phyloP scores from a whole-genome alignment of 1,140 invertebrate species.

The Saccostrea echinata region DNA sequence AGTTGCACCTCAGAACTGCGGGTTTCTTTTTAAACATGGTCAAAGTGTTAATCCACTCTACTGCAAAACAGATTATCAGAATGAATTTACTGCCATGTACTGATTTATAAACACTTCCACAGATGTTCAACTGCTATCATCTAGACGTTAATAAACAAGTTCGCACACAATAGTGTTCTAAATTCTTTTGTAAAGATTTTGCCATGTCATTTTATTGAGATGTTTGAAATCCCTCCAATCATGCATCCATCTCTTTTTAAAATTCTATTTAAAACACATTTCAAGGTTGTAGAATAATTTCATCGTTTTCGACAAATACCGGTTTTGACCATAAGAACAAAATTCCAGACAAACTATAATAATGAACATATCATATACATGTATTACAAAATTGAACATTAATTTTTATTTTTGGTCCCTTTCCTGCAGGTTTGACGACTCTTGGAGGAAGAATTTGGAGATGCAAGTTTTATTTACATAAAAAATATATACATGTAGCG shows the following conservation, averaged over 20 bases:
- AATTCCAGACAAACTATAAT: no score
- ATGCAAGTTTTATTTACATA: no score
- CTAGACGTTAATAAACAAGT: not conserved
- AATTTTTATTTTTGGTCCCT: no score
- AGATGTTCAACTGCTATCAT: not conserved
- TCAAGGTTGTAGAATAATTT: not conserved
- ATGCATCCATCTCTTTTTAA: not conserved
- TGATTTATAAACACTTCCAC: not conserved
- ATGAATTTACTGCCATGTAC: not conserved
- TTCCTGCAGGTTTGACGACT: no score
- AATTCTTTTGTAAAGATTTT: not conserved
- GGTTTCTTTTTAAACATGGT: not conserved
- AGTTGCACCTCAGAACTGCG: not conserved
- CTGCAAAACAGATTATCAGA: not conserved
- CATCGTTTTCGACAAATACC: not conserved
- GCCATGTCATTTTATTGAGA: slow-evolving; percentile 16
- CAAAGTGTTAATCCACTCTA: not conserved
- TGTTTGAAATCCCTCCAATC: not conserved
- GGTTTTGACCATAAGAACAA: not conserved
- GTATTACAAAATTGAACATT: no score
- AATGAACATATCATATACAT: no score
- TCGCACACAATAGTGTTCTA: not conserved
- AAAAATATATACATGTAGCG: no score
- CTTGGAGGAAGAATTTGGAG: no score
- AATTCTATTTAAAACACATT: not conserved